Evolutionary conservation across 1,140 invertebrate genomes (phyloP).

Genomic region (Penaeus indicus): DNA sequence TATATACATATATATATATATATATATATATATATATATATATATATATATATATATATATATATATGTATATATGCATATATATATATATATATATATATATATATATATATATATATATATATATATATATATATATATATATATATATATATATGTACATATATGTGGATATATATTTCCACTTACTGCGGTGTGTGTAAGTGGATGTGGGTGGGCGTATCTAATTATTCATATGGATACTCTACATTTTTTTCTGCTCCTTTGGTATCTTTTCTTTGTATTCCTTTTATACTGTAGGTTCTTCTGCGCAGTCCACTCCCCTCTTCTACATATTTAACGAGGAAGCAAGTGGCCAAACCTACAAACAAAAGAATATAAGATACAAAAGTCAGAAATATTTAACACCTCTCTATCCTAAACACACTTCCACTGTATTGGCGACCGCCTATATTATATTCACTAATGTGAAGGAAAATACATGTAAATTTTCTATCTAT

Average conservation of each 20-base stretch:
- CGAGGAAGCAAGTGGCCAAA: too few relatives aligned
- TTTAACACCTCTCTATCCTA: too few relatives aligned
- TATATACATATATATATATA: too few relatives aligned
- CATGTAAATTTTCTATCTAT: too few relatives aligned
- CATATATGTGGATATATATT: background rate
- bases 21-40: too few relatives aligned
- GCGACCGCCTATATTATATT: too few relatives aligned
- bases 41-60: constrained; percentile 6
- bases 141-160: background rate
- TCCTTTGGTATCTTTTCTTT: background rate
- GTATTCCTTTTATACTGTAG: background rate
- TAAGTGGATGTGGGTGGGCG: background rate
- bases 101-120: background rate
- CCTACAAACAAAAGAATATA: too few relatives aligned
- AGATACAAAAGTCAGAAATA: too few relatives aligned
- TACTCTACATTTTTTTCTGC: background rate
- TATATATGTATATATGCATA: background rate
- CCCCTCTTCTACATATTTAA: too few relatives aligned
- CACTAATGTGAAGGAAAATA: too few relatives aligned
- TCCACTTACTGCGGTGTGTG: too few relatives aligned
- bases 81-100: background rate
- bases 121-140: constrained; percentile 1
- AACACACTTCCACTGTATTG: too few relatives aligned
- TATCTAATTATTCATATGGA: background rate
- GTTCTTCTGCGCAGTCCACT: background rate